Evolutionary conservation across 1,140 invertebrate genomes (phyloP).

Genomic region (Pissodes strobi): DNA sequence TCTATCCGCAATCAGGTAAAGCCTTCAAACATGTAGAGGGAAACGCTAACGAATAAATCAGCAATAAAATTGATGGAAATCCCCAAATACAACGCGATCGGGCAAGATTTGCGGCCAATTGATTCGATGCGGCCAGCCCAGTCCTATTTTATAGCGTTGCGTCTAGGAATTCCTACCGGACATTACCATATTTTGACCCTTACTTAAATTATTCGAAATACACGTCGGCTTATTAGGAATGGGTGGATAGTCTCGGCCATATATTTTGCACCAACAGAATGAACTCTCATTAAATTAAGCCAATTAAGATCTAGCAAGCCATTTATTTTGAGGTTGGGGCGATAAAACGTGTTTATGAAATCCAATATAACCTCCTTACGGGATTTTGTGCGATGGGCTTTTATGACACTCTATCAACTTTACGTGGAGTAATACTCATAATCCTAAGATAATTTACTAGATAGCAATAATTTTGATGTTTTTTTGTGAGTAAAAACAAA

Average conservation of each 20-base stretch:
- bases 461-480: too few relatives aligned
- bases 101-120: conserved; percentile 41
- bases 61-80: conserved; percentile 39
- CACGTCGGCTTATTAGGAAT: conserved; percentile 33
- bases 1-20: conserved; percentile 30
- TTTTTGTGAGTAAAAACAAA: too few relatives aligned
- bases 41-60: conserved; percentile 36
- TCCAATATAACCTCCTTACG: neutral
- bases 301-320: conserved; percentile 34
- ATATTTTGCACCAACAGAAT: conserved; percentile 30
- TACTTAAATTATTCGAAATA: conserved; percentile 38
- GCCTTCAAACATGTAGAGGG: conserved; percentile 16
- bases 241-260: conserved; percentile 28
- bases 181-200: conserved; percentile 43
- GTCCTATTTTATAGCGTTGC: conserved; percentile 34
- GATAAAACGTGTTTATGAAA: conserved; percentile 37
- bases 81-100: conserved; percentile 27
- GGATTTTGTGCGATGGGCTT: conserved; percentile 1
- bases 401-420: neutral
- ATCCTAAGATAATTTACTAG: too few relatives aligned
- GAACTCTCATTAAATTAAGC: conserved; percentile 34
- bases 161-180: conserved; percentile 35
- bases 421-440: too few relatives aligned
- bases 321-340: conserved; percentile 29
- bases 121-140: conserved; percentile 28